Evolutionary conservation across 2,797 vertebrate species (phyloP), one percentile per base, ranked within the genome.

Genomic region (Oreochromis grahami): DNA sequence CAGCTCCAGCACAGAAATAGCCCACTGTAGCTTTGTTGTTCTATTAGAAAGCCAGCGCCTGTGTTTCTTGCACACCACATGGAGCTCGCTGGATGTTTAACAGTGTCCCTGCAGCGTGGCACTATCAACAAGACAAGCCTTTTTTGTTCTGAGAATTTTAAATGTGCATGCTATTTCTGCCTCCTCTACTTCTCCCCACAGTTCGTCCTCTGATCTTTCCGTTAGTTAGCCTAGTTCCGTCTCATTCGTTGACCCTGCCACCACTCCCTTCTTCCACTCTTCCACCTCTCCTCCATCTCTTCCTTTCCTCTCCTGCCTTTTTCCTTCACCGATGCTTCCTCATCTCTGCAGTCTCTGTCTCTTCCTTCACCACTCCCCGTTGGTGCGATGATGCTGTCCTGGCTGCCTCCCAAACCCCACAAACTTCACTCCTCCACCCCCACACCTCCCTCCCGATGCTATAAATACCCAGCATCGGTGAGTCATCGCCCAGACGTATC

Each of bases 401-500:
- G 92, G 87, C 89, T 48, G 56, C 87, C 89, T 91, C 90, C 88
- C 94, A 92, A 91, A 87, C 86, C 79, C 72, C 63, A 83, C 86
- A 86, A 86, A 78, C 83, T 41, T 82, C 24, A 5, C 84, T 80
- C 82, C 82, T 82, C 86, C 60, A 48, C 81, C 83, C 85, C 79
- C 83, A 8, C 79, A 19, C 74, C 80, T 76, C 79, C 84, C 65
- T 78, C 81, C 79, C 60, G 88, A 91, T 94, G 88, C 95, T 96
- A 97, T 96, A 96, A 96, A 97, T 97, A 97, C 81, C 91, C 93
- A 82, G 82, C 89, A 86, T 91, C 83, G 94, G 96, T 97, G 96
- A 97, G 95, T 97, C 96, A 96, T 96, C 94, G 92, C 91, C 89
- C 89, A 95, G 94, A 96, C 94, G 76, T 96, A 96, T 96, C 92